A percentile compares a stretch with the other conserved stretches of the same genome.
Evolutionary conservation across 2,888 invertebrate species (phyloP).

Genomic region (Agrotis ipsilon): DNA sequence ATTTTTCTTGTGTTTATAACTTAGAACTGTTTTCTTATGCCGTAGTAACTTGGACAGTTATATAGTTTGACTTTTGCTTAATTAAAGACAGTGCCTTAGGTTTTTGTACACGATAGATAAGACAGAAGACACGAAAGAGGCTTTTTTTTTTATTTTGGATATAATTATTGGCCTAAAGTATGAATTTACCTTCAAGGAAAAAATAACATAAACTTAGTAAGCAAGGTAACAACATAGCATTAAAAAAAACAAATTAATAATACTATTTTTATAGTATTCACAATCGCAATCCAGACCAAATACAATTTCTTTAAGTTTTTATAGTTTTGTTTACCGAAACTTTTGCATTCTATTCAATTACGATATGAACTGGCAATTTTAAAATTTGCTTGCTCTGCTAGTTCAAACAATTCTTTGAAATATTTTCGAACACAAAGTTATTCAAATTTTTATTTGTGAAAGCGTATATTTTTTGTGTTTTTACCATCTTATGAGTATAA

Average conservation of each 20-base stretch:
- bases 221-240: background rate
- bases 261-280: constrained; percentile 16
- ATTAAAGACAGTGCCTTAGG: too few relatives aligned
- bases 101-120: too few relatives aligned
- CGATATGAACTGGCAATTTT: background rate
- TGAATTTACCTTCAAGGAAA: too few relatives aligned
- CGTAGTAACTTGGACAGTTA: too few relatives aligned
- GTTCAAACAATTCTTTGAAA: background rate
- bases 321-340: constrained; percentile 34
- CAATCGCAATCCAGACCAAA: constrained; percentile 25
- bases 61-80: too few relatives aligned
- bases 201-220: background rate
- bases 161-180: too few relatives aligned
- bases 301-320: constrained; percentile 31
- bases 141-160: too few relatives aligned
- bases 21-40: too few relatives aligned
- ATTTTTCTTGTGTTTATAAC: too few relatives aligned
- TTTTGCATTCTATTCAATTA: constrained; percentile 16
- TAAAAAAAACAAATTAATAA: constrained; percentile 5
- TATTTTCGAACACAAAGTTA: background rate
- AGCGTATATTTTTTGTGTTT: too few relatives aligned
- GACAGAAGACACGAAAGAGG: too few relatives aligned
- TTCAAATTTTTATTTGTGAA: background rate
- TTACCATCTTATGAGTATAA: too few relatives aligned
- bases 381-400: background rate